Percentiles rank a stretch among this genome's conserved stretches.
These are phyloP conservation scores for Nomada lathburiana DNA, from an alignment of 2,888 invertebrate species.

Conservation along the genomic window DNA sequence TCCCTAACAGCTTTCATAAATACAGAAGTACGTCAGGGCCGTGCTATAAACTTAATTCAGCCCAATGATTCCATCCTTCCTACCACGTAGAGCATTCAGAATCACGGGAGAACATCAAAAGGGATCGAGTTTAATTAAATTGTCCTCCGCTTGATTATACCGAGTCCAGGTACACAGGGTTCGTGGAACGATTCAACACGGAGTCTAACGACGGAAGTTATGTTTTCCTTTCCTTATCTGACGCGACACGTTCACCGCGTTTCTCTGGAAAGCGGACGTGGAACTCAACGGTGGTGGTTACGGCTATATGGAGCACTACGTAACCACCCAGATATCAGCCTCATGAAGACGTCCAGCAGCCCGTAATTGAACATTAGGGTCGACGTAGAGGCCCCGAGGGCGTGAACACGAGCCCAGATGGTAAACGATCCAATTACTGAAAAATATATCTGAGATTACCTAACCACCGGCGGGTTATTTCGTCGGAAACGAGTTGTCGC, in stretches of 20 bases:
- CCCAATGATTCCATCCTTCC: no score
- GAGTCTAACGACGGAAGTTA: conserved; percentile 21
- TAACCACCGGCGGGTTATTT: conserved; percentile 28
- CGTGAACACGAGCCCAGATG: conserved; percentile 49
- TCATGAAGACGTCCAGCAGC: conserved; percentile 57
- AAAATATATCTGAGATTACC: conserved; percentile 66
- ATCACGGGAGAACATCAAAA: background rate
- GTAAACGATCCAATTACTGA: conserved; percentile 70
- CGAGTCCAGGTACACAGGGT: conserved; percentile 3
- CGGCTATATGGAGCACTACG: background rate
- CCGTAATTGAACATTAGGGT: conserved; percentile 69
- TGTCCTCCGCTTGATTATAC: conserved; percentile 16
- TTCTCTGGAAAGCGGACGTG: conserved; percentile 44
- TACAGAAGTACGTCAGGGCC: background rate
- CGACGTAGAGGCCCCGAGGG: conserved; percentile 46
- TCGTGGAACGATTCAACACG: conserved; percentile 8
- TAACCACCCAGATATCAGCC: conserved; percentile 51
- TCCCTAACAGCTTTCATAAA: background rate
- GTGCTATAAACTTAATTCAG: background rate
- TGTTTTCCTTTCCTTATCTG: conserved; percentile 49
- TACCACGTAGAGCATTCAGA: no score
- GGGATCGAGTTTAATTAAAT: conserved; percentile 44
- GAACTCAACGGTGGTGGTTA: conserved; percentile 38
- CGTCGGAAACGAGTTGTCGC: conserved; percentile 17
- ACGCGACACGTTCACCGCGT: conserved; percentile 36